These are phyloP conservation scores for Alfaro cultratus DNA, from an alignment of 2,797 vertebrate genomes.

Conservation along the genomic window DNA sequence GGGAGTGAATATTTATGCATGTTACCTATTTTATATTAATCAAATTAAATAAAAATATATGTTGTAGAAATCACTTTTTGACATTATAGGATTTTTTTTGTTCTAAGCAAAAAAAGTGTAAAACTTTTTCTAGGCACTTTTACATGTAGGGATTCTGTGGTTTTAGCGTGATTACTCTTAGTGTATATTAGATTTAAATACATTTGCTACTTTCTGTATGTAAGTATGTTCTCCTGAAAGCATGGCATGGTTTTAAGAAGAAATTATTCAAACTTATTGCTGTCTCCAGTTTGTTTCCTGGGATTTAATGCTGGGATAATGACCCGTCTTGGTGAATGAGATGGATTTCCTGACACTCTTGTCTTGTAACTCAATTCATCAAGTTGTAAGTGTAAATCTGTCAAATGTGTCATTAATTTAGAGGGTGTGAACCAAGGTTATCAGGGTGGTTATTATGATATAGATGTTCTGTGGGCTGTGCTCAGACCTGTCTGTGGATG, in stretches of 20 bases:
- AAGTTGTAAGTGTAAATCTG: slow-evolving; percentile 29
- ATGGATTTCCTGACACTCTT: slow-evolving; percentile 26
- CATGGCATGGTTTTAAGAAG: background rate
- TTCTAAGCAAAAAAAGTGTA: background rate
- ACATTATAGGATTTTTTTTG: too few relatives aligned
- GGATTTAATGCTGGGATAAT: slow-evolving; percentile 31
- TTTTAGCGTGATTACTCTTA: background rate
- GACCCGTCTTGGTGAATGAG: slow-evolving; percentile 11
- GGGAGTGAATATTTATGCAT: too few relatives aligned
- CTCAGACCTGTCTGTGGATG: slow-evolving; percentile 39
- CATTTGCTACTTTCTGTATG: background rate
- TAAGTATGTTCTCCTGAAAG: background rate
- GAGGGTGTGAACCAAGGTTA: slow-evolving; percentile 25
- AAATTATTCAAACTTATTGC: background rate
- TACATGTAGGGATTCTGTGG: background rate
- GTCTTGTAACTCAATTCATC: slow-evolving; percentile 23
- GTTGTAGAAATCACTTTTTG: too few relatives aligned
- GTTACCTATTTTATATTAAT: too few relatives aligned
- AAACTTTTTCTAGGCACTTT: background rate
- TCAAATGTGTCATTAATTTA: slow-evolving; percentile 29
- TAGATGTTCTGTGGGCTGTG: slow-evolving; percentile 27
- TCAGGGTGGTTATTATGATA: slow-evolving; percentile 31
- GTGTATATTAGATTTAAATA: background rate
- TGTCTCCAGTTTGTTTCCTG: slow-evolving; percentile 19
- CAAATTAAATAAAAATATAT: too few relatives aligned